phyloP scores from a whole-genome alignment of 2,797 vertebrate genomes.

The Helarctos malayanus region DNA sequence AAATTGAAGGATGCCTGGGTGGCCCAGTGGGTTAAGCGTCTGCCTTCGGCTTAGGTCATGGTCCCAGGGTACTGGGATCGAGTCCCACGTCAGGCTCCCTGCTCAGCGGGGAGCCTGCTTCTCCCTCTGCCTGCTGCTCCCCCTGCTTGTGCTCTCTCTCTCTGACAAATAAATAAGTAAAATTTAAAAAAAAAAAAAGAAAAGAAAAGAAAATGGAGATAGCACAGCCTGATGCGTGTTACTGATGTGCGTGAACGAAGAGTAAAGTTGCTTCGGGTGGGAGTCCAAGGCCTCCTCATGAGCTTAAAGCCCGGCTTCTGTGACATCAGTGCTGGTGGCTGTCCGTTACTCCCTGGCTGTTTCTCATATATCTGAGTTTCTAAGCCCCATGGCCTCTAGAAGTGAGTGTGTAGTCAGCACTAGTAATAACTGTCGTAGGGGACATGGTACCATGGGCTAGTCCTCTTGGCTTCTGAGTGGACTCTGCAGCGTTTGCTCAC shows the following conservation, averaged over 20 bases:
- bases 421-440: background rate
- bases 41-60: background rate
- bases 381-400: background rate
- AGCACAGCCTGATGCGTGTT: background rate
- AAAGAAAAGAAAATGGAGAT: background rate
- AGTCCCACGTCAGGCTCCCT: background rate
- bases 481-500: background rate
- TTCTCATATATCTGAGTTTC: background rate
- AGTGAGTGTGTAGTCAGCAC: background rate
- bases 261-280: background rate
- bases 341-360: background rate
- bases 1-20: background rate
- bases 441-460: background rate
- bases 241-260: background rate
- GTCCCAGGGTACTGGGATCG: background rate
- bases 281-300: background rate
- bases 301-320: background rate
- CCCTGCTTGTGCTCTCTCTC: background rate
- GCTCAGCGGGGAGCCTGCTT: background rate
- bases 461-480: background rate
- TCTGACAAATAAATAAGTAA: background rate
- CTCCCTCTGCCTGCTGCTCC: background rate
- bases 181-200: background rate
- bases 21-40: background rate
- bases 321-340: background rate